These are phyloP conservation scores for Andrena camellia DNA, from an alignment of 2,888 invertebrate species.

Conservation along the genomic window DNA sequence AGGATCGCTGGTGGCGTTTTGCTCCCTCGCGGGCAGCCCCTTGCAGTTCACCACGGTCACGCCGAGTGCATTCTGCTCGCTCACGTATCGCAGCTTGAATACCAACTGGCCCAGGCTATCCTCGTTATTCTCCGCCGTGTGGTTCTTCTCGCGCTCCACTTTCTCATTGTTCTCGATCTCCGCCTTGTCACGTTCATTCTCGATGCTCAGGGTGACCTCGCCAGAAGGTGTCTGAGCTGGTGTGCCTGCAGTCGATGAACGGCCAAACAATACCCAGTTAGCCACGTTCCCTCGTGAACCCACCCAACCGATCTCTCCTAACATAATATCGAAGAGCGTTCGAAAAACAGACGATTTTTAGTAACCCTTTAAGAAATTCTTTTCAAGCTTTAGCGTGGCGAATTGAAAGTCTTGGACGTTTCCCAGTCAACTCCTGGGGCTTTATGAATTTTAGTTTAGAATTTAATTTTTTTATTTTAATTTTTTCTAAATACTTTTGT, in stretches of 20 bases:
- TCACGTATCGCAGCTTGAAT: slow-evolving; percentile 95
- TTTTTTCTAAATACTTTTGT: too few species aligned
- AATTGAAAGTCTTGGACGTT: too few species aligned
- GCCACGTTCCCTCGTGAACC: neutral
- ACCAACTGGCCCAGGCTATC: slow-evolving; percentile 92
- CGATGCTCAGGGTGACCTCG: slow-evolving; percentile 85
- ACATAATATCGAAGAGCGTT: neutral
- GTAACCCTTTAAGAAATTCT: too few species aligned
- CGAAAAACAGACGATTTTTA: too few species aligned
- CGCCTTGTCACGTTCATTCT: slow-evolving; percentile 87
- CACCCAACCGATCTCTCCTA: neutral
- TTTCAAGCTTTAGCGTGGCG: too few species aligned
- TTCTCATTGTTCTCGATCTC: slow-evolving; percentile 88
- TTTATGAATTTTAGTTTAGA: too few species aligned
- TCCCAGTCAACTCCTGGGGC: too few species aligned
- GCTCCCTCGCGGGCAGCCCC: slow-evolving; percentile 94
- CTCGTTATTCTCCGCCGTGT: slow-evolving; percentile 88
- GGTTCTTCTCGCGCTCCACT: slow-evolving; percentile 82
- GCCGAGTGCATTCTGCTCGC: slow-evolving; percentile 95
- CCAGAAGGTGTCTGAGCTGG: slow-evolving; percentile 80
- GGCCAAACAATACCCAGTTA: neutral
- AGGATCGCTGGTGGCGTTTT: slow-evolving; percentile 95
- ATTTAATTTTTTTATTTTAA: too few species aligned
- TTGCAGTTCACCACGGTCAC: slow-evolving; percentile 97
- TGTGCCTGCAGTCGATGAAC: slow-evolving; percentile 65